These are phyloP conservation scores for Watsonalla cultraria DNA, from an alignment of 2,888 invertebrate genomes.

Conservation along the genomic window DNA sequence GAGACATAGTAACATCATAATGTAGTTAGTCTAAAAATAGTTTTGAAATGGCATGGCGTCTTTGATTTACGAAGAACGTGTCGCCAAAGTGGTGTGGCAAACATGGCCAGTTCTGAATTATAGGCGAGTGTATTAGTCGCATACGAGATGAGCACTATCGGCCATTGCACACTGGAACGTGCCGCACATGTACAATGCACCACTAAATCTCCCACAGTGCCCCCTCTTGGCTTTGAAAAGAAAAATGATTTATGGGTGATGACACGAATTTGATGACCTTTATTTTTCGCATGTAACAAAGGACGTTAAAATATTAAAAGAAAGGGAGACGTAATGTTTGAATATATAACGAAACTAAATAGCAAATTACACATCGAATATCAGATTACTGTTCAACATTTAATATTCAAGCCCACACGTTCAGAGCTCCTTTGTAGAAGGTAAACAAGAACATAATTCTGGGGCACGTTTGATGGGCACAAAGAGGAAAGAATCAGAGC, in stretches of 20 bases:
- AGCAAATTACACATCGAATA: neutral
- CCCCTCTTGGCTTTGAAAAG: conserved; percentile 23
- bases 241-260: conserved; percentile 35
- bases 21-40: neutral
- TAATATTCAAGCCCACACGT: neutral
- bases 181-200: conserved; percentile 43
- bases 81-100: conserved; percentile 37
- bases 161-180: conserved; percentile 53
- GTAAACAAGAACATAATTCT: neutral
- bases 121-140: conserved; percentile 49
- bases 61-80: conserved; percentile 40
- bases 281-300: conserved; percentile 3
- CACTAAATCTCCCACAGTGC: conserved; percentile 42
- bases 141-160: conserved; percentile 57
- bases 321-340: neutral
- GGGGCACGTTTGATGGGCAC: conserved; percentile 3
- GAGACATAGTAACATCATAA: neutral
- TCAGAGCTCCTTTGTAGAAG: neutral
- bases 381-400: neutral
- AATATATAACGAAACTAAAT: neutral
- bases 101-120: conserved; percentile 53
- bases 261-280: conserved; percentile 24
- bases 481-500: conserved; percentile 7
- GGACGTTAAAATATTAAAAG: too few relatives aligned
- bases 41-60: conserved; percentile 17